These are phyloP conservation scores for Todiramphus chloris DNA, from an alignment of 2,113 vertebrate genomes.

Conservation along the genomic window DNA sequence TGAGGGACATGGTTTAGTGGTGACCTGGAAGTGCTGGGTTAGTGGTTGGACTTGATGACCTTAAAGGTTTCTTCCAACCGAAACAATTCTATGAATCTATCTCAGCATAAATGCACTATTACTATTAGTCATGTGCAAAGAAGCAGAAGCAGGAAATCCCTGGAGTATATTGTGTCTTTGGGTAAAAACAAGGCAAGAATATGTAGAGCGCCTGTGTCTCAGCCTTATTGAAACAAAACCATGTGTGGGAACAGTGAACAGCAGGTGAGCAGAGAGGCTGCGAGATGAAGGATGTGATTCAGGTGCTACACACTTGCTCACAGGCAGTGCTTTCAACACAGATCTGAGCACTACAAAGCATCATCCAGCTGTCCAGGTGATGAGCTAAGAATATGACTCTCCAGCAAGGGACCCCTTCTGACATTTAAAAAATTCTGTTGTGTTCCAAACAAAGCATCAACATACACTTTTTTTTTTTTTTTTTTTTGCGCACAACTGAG, in stretches of 20 bases:
- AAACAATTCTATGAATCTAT: neutral
- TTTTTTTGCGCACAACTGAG: accelerated
- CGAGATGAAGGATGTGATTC: neutral
- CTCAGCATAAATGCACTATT: neutral
- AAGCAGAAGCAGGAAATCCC: neutral
- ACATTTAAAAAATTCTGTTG: neutral
- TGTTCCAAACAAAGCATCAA: neutral
- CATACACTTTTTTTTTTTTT: neutral
- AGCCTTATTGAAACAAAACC: neutral
- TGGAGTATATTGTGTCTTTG: neutral
- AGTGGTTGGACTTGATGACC: neutral
- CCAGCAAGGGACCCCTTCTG: neutral
- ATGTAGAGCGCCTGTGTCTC: neutral
- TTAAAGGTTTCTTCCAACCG: neutral
- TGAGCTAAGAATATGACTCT: neutral
- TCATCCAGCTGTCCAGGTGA: neutral
- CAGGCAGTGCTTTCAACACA: neutral
- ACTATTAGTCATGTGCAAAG: neutral
- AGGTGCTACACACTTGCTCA: neutral
- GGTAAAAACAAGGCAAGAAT: neutral
- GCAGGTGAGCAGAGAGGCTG: neutral
- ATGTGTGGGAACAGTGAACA: neutral
- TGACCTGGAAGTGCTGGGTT: neutral
- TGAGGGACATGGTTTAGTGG: neutral
- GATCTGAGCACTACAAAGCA: neutral